Base-by-base conservation (phyloP, 2,113 vertebrate genomes). In the Petrocephalus zakoni region DNA sequence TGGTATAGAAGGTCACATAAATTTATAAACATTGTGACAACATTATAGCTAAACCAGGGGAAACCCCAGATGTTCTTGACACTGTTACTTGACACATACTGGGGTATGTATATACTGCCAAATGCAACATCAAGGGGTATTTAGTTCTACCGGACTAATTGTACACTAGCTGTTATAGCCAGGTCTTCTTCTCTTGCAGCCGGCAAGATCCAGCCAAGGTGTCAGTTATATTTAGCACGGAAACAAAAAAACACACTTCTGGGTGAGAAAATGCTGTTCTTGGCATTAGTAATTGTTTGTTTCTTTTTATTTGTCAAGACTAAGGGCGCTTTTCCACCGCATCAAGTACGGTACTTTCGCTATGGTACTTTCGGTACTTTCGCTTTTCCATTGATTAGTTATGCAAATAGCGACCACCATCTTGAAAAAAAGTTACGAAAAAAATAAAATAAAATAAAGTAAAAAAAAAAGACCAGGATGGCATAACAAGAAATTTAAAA, bases 131-230 rank as follows among this genome's bases (percentile, higher is more conserved):
- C 42, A 13, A 68, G 61, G 61, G 4, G 15, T 78, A 42, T 42
- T 42, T 78, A 78, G 4, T 17, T 5, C 72, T 19, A 37, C 72
- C 5, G 1, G 15, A 78, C 34, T 42, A 34, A 78, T 78, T 78
- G 72, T 42, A 78, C 34, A 2, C 5, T 6, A 83, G 81, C 21
- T 83, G 81, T 49, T 83, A 46, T 8, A 83, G 7, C 68, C 68
- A 21, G 85, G 83, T 89, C 29, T 90, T 86, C 53, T 10, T 90
- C 51, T 92, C 89, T 75, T 49, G 75, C 83, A 94, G 94, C 58
- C 88, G 91, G 17, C 90, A 92, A 87, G 90, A 84, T 52, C 21
- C 88, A 19, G 25, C 55, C 22, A 6, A 90, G 55, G 91, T 91
- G 25, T 92, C 90, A n/a, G 34, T 94, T 1, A 17, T 89, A 13